Evolutionary conservation across 1,140 invertebrate genomes (phyloP).

Genomic region (Lithobius niger): DNA sequence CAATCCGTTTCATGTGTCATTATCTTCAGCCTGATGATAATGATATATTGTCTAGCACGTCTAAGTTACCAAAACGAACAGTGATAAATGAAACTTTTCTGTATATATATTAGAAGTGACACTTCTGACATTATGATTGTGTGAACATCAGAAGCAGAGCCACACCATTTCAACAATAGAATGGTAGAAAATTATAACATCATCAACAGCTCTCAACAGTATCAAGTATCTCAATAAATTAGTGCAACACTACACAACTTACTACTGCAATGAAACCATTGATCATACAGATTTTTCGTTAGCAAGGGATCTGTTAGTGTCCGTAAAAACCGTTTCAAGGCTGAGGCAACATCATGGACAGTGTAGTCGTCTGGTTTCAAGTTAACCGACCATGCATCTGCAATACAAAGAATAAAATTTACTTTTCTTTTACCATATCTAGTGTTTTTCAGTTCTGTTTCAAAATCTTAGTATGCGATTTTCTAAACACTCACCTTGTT

Average conservation of each 20-base stretch:
- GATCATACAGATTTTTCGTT: conserved; percentile 38
- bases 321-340: conserved; percentile 67
- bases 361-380: conserved; percentile 54
- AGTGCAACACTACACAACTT: conserved; percentile 12
- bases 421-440: neutral
- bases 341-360: conserved; percentile 73
- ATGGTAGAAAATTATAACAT: neutral
- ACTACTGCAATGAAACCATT: conserved; percentile 38
- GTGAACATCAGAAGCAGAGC: neutral
- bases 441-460: neutral
- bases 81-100: no score
- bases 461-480: neutral
- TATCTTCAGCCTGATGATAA: no score
- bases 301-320: conserved; percentile 59
- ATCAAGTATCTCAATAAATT: no score
- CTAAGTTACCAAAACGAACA: no score
- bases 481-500: conserved; percentile 30
- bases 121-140: no score
- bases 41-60: no score
- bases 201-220: no score
- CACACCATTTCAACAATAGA: neutral
- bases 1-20: no score
- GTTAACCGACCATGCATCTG: conserved; percentile 67
- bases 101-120: no score
- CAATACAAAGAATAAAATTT: conserved; percentile 6